Evolutionary conservation across 2,888 invertebrate species (phyloP), one percentile per base, ranked within the genome.

Genomic region (Idaea straminata): DNA sequence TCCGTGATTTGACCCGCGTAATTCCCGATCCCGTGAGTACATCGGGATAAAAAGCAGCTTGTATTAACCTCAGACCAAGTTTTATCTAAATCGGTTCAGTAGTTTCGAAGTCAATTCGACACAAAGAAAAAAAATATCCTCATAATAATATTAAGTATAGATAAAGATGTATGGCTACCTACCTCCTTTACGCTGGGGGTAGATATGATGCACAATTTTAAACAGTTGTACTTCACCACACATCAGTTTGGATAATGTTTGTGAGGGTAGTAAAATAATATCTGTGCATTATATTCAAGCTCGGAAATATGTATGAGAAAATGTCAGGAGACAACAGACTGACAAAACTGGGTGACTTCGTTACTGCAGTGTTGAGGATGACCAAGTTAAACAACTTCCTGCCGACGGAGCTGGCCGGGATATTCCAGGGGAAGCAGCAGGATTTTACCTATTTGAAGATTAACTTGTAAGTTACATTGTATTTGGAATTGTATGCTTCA

Each of bases 271-370:
- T 59, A 10, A 15, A 60, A 61, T 62, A 64, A 16, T 60, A 61
- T 63, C 63, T n/a, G 15, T 35, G 35, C 57, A 62, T 57, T 73
- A 66, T 62, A 64, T 77, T 77, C 5, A 78, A 93, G 93, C 69
- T 89, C 64, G 93, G 92, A 13, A 82, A 87, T 63, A 89, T 93
- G 86, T 88, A 93, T 78, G 87, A 83, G 57, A 93, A 93, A 71
- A 79, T 94, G 64, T 87, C 89, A 0, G 92, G 92, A 0, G 94
- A 94, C 69, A 80, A 83, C 57, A 83, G 93, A 15, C 70, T 94
- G 57, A 75, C 78, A 0, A 85, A 86, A 7, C 69, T 94, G 1
- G 92, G 87, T 0, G 85, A 85, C 59, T 86, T 93, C 74, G 69
- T 89, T 34, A 86, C 87, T 0, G 91, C 92, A 0, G 84, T 91